Base-by-base conservation (phyloP, 2,888 invertebrate genomes). In the Parthenolecanium corni region DNA sequence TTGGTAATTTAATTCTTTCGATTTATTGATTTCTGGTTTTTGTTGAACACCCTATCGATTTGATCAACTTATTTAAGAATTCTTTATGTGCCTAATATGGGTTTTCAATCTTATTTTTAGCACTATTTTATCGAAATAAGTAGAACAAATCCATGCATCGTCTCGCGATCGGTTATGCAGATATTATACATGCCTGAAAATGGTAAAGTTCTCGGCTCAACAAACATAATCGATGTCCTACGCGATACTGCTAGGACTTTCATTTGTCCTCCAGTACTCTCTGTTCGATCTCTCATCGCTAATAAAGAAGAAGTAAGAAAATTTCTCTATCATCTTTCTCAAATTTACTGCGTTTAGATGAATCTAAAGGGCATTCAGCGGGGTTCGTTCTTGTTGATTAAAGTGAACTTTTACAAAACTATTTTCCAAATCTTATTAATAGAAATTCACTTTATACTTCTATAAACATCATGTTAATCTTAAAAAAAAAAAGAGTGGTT, bases 41-140 rank as follows among this genome's bases (percentile, higher is more conserved):
- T n/a, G n/a, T n/a, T n/a, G n/a, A n/a, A n/a, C n/a, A n/a, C n/a
- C n/a, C n/a, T n/a, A n/a, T n/a, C n/a, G n/a, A n/a, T n/a, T n/a
- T n/a, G n/a, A n/a, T n/a, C n/a, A n/a, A n/a, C n/a, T n/a, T n/a
- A n/a, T n/a, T n/a, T n/a, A n/a, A n/a, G n/a, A n/a, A n/a, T n/a
- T n/a, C n/a, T n/a, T n/a, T 20, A 2, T 18, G 14, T 3, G 4
- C 14, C 14, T 20, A 44, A 44, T 6, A 44, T 16, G n/a, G 3
- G 3, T 16, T 44, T 12, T 44, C 18, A 3, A 44, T 18, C 24
- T 24, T 52, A 3, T 42, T 74, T 73, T 46, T 72, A 88, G 89
- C 92, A 95, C 72, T 91, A 93, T 75, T 92, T 95, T 74, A 84
- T 89, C 73, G 90, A 93, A 70, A 94, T 94, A 74, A 94, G 94